phyloP scores from a whole-genome alignment of 2,113 vertebrate genomes.

The Osmerus eperlanus region DNA sequence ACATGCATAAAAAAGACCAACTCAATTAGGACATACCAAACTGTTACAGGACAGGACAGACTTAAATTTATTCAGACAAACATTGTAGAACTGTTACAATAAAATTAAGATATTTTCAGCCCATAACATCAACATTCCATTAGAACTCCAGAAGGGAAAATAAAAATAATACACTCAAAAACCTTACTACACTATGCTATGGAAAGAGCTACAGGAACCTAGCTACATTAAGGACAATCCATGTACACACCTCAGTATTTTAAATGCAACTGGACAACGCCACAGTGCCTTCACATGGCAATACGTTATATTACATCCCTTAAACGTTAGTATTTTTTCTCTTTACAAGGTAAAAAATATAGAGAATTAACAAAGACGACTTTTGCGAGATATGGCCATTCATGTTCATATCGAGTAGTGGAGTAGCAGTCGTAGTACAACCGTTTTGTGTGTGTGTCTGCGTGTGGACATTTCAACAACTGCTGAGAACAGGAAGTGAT shows the following conservation, averaged over 20 bases:
- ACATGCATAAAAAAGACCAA: neutral
- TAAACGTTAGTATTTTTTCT: constrained; percentile 38
- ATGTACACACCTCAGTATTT: constrained; percentile 49
- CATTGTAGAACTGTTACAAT: constrained; percentile 47
- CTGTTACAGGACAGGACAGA: constrained; percentile 43
- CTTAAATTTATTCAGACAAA: constrained; percentile 63
- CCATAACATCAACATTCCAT: constrained; percentile 58
- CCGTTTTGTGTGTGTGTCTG: constrained; percentile 14
- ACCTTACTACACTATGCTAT: constrained; percentile 33
- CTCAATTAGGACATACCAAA: constrained; percentile 18
- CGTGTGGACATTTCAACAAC: neutral
- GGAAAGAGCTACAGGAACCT: constrained; percentile 33
- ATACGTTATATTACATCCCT: constrained; percentile 53
- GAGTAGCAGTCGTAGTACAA: constrained; percentile 14
- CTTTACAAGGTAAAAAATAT: constrained; percentile 70
- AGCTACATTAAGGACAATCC: constrained; percentile 55
- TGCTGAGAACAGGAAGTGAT: neutral
- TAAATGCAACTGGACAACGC: constrained; percentile 56
- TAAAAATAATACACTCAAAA: constrained; percentile 36
- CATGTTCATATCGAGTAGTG: constrained; percentile 38
- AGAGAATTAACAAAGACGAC: constrained; percentile 63
- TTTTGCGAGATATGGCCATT: constrained; percentile 63
- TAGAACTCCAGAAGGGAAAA: constrained; percentile 45
- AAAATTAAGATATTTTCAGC: constrained; percentile 49
- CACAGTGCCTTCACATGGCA: constrained; percentile 41